These are phyloP conservation scores for Caenorhabditis virilis DNA, from an alignment of 2,888 invertebrate genomes.

Conservation along the genomic window DNA sequence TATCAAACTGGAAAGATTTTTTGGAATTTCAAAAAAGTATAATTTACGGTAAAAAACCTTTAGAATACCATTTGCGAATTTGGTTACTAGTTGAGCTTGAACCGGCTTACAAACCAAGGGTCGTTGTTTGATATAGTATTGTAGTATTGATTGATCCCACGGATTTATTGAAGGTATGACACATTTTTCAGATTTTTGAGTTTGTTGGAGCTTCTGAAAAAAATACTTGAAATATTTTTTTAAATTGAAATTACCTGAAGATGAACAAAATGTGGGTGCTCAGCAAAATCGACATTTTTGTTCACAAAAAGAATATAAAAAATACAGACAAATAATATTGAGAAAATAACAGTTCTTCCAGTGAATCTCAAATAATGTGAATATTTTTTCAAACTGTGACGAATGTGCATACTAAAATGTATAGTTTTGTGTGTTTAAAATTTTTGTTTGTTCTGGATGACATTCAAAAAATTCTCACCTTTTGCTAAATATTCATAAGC, in stretches of 20 bases:
- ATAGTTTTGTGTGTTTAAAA: too few relatives aligned
- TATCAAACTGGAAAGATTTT: constrained; percentile 31
- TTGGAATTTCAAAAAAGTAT: constrained; percentile 4
- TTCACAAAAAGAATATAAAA: constrained; percentile 3
- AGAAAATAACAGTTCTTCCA: constrained; percentile 4
- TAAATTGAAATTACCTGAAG: constrained; percentile 8
- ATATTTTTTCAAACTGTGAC: too few relatives aligned
- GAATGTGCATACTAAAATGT: too few relatives aligned
- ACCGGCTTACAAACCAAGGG: constrained; percentile 37
- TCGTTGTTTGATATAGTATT: constrained; percentile 42
- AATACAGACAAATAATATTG: constrained; percentile 1
- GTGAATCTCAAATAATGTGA: constrained; percentile 25
- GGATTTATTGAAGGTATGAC: constrained; percentile 51
- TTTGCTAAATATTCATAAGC: too few relatives aligned
- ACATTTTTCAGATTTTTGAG: constrained; percentile 32
- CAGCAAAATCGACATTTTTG: constrained; percentile 5
- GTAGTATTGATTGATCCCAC: constrained; percentile 52
- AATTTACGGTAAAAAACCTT: constrained; percentile 8
- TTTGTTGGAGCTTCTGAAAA: constrained; percentile 23
- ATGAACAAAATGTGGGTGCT: constrained; percentile 27
- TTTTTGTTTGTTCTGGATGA: too few relatives aligned
- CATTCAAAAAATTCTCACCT: too few relatives aligned
- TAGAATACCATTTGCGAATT: constrained; percentile 31
- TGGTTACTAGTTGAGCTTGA: constrained; percentile 35
- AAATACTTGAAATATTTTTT: neutral